A percentile compares a stretch with the other conserved stretches of the same genome.
phyloP scores from a whole-genome alignment of 2,888 invertebrate genomes.

The Agrochola lychnidis region DNA sequence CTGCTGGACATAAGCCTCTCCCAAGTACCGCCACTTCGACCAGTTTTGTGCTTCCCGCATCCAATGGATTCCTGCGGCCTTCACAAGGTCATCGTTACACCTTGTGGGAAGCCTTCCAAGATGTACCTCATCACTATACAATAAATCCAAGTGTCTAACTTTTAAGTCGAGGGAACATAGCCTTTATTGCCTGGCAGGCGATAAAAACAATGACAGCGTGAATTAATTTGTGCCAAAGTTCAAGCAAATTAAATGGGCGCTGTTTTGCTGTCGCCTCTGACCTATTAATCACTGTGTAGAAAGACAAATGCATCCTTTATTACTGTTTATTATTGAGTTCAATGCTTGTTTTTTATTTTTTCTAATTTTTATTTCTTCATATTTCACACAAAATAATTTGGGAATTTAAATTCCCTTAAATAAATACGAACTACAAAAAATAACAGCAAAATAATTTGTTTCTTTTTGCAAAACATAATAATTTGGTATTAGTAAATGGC shows the following conservation, averaged over 20 bases:
- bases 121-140: constrained; percentile 9
- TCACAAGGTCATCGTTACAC: no score
- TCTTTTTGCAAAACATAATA: neutral
- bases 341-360: neutral
- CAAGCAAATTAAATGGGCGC: constrained; percentile 63
- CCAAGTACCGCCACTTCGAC: no score
- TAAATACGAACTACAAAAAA: no score
- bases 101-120: neutral
- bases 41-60: no score
- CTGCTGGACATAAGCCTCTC: no score
- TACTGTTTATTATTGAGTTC: constrained; percentile 29
- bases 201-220: constrained; percentile 60
- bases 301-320: constrained; percentile 56
- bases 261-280: constrained; percentile 46
- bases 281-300: constrained; percentile 58
- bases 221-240: constrained; percentile 64
- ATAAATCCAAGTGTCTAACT: constrained; percentile 19
- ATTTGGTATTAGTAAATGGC: neutral
- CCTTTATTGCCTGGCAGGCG: constrained; percentile 46
- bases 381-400: neutral
- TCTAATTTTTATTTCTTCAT: neutral
- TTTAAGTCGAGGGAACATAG: constrained; percentile 31
- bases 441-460: no score
- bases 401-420: neutral
- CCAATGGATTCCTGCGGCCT: no score